Conservation (phyloP, 2,888 invertebrate species). For the Drosophila antonietae region DNA sequence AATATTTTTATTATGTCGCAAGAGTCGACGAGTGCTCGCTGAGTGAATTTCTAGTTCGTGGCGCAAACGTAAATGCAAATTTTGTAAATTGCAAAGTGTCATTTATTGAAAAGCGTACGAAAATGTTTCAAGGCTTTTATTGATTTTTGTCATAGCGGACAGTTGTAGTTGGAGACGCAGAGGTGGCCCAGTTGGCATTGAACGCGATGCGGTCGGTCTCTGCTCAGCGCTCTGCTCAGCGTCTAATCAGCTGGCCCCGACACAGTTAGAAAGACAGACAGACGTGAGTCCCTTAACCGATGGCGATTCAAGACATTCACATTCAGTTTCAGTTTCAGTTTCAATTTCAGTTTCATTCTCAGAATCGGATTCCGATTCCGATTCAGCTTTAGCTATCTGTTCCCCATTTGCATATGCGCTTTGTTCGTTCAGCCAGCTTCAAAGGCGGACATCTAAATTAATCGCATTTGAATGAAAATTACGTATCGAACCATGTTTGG, state of each 20-base stretch:
- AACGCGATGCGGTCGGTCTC: constrained; percentile 26
- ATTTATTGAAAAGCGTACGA: constrained; percentile 43
- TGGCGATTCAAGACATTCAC: not conserved
- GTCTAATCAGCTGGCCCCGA: constrained; percentile 26
- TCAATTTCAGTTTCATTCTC: constrained; percentile 6
- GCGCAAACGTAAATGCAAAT: constrained; percentile 21
- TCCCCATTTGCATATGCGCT: constrained; percentile 21
- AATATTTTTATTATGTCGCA: constrained; percentile 25
- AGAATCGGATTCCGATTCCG: too few relatives aligned
- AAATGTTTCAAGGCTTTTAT: constrained; percentile 63
- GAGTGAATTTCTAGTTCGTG: constrained; percentile 6
- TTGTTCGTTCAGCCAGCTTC: constrained; percentile 49
- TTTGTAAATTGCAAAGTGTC: constrained; percentile 43
- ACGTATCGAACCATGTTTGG: constrained; percentile 44
- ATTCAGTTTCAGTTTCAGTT: constrained; percentile 3
- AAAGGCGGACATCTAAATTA: constrained; percentile 66
- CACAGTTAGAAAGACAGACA: not conserved
- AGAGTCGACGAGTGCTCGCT: constrained; percentile 3
- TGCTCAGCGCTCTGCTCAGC: constrained; percentile 21
- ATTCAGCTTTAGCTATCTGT: constrained; percentile 16
- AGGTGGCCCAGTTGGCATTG: constrained; percentile 22
- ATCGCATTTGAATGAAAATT: constrained; percentile 72
- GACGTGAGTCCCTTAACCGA: not conserved
- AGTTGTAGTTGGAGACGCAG: not conserved
- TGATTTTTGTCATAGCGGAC: constrained; percentile 58